Evolutionary conservation across 2,113 vertebrate genomes (phyloP).

Genomic region (Marcusenius ussheri): DNA sequence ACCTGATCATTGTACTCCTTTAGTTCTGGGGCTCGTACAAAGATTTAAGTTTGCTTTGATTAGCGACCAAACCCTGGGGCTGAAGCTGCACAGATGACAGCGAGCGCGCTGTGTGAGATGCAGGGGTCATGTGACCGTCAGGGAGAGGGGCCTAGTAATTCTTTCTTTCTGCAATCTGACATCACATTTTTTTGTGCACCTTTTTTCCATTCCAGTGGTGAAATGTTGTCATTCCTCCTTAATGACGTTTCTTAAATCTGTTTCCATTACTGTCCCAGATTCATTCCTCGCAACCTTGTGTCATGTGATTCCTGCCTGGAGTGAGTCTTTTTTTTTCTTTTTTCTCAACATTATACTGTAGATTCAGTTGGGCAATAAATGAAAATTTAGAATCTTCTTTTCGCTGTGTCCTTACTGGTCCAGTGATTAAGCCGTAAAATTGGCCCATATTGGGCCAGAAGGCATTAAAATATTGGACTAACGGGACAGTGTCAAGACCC

Average conservation of each 20-base stretch:
- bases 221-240: background rate
- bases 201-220: background rate
- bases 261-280: background rate
- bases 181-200: background rate
- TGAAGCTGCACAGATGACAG: background rate
- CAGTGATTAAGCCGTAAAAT: background rate
- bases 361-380: background rate
- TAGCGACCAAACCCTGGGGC: background rate
- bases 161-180: background rate
- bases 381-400: background rate
- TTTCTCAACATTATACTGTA: background rate
- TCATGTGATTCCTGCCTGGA: background rate
- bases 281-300: background rate
- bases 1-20: background rate
- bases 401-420: background rate
- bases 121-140: background rate
- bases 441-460: background rate
- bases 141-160: background rate
- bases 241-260: background rate
- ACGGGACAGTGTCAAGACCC: background rate
- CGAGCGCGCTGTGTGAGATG: background rate
- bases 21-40: background rate
- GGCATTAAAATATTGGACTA: background rate
- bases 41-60: background rate
- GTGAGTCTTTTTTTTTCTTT: background rate